phyloP scores from a whole-genome alignment of 2,797 vertebrate species.

The Acrossocheilus fasciatus region DNA sequence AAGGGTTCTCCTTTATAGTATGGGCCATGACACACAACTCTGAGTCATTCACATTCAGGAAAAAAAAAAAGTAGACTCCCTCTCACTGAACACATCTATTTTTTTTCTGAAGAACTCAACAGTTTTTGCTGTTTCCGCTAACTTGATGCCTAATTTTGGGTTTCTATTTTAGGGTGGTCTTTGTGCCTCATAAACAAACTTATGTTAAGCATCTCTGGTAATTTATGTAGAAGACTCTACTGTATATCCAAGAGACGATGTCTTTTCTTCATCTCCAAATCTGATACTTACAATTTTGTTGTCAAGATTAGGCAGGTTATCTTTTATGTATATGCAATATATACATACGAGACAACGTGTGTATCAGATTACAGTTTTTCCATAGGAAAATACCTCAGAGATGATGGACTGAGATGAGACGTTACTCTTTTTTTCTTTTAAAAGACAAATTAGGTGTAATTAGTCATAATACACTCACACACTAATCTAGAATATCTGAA shows the following conservation, averaged over 20 bases:
- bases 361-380: not conserved
- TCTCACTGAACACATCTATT: slow-evolving; percentile 39
- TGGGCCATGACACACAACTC: slow-evolving; percentile 64
- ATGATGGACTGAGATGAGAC: not conserved
- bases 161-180: not conserved
- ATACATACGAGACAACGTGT: not conserved
- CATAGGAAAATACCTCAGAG: not conserved
- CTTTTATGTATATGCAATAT: not conserved
- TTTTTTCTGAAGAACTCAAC: slow-evolving; percentile 44
- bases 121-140: slow-evolving; percentile 33
- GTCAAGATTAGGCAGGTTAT: not conserved
- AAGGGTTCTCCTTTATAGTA: slow-evolving; percentile 81
- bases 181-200: not conserved
- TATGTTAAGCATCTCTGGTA: not conserved
- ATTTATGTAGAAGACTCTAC: not conserved
- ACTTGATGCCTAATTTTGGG: slow-evolving; percentile 10
- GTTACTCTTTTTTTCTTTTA: not conserved
- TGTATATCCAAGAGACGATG: not conserved
- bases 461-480: not conserved
- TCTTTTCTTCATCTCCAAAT: not conserved
- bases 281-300: not conserved
- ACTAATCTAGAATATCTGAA: slow-evolving; percentile 14
- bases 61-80: slow-evolving; percentile 35
- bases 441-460: not conserved
- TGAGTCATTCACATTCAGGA: slow-evolving; percentile 33